phyloP scores from a whole-genome alignment of 2,113 vertebrate genomes.

The Spheniscus mendiculus region DNA sequence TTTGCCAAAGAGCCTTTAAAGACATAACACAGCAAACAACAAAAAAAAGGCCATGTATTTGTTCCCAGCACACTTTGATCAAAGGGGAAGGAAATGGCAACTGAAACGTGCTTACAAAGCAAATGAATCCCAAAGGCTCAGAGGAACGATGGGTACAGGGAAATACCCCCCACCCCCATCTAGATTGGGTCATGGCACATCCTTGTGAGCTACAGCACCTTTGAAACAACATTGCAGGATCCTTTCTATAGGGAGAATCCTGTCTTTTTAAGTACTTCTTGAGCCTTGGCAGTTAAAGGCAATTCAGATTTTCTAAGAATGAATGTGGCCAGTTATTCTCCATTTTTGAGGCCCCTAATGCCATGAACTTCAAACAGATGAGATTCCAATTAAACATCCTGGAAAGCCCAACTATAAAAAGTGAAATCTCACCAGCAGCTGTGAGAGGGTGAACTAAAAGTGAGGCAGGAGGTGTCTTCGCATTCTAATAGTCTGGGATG shows the following conservation, averaged over 20 bases:
- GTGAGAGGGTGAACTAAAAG: neutral
- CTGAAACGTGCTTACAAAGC: neutral
- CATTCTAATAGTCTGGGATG: neutral
- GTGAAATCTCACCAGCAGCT: neutral
- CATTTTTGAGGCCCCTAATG: neutral
- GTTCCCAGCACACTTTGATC: neutral
- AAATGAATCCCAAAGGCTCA: neutral
- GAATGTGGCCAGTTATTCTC: neutral
- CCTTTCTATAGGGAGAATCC: neutral
- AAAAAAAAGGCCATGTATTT: neutral
- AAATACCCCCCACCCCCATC: neutral
- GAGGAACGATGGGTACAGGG: neutral
- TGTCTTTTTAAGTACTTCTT: neutral
- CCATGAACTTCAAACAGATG: neutral
- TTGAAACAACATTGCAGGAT: neutral
- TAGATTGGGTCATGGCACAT: neutral
- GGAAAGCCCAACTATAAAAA: neutral
- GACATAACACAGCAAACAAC: neutral
- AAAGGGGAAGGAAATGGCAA: neutral
- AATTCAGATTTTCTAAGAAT: neutral
- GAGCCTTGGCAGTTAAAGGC: neutral
- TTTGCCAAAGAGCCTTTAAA: neutral
- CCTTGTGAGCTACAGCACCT: neutral
- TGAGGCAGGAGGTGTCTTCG: neutral
- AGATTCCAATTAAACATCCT: neutral